Evolutionary conservation across 2,113 vertebrate genomes (phyloP).

Genomic region (Balaenoptera acutorostrata): DNA sequence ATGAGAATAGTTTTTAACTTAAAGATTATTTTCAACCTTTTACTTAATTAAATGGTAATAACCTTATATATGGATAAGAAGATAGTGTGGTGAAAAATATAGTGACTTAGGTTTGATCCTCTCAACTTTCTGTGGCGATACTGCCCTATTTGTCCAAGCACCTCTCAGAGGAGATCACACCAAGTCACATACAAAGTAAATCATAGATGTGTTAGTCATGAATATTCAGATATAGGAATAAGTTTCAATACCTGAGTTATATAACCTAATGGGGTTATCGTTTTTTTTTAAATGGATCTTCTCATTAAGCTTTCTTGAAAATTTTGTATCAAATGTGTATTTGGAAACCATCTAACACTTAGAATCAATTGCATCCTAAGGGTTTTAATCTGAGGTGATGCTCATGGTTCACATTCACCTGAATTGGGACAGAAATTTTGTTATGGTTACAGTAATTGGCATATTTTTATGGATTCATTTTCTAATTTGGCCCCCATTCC

Average conservation of each 20-base stretch:
- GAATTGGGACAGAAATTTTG: conserved; percentile 62
- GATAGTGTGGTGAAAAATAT: not conserved
- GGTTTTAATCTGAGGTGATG: not conserved
- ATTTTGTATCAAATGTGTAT: not conserved
- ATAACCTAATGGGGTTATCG: not conserved
- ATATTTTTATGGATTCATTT: conserved; percentile 76
- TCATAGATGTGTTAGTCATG: not conserved
- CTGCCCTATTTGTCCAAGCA: not conserved
- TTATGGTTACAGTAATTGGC: conserved; percentile 71
- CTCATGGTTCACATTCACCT: conserved; percentile 31
- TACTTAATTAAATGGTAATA: not conserved
- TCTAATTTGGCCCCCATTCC: conserved; percentile 69
- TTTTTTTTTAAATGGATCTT: not conserved
- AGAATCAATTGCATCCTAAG: not conserved
- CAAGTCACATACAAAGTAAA: not conserved
- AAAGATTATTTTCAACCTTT: not conserved
- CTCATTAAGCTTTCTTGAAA: not conserved
- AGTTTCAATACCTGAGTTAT: not conserved
- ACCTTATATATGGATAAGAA: not conserved
- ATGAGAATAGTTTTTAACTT: not conserved
- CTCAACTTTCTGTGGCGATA: not conserved
- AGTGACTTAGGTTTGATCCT: not conserved
- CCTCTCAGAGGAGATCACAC: not conserved
- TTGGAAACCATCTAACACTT: conserved; percentile 28
- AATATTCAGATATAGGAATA: not conserved